Conservation (phyloP, 2,797 vertebrate species). For the Moxostoma hubbsi region DNA sequence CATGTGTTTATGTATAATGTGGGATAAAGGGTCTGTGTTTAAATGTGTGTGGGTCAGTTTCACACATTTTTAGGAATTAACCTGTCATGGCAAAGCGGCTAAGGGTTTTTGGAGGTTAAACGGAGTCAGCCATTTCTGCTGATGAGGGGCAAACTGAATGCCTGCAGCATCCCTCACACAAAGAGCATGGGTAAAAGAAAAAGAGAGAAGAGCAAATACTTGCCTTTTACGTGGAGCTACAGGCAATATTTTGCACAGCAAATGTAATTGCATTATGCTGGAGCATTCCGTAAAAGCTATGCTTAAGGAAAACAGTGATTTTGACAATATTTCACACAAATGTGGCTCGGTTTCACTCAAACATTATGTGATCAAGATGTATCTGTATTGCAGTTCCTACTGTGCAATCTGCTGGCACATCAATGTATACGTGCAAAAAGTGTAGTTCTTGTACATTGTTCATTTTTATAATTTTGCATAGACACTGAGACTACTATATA, state of each 20-base stretch:
- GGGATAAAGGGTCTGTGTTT: slow-evolving; percentile 16
- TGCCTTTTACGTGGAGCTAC: slow-evolving; percentile 25
- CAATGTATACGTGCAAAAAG: too few species aligned
- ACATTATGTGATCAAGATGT: too few species aligned
- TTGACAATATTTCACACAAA: not conserved
- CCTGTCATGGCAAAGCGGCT: slow-evolving; percentile 44
- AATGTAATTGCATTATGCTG: slow-evolving; percentile 35
- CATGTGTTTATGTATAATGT: slow-evolving; percentile 3
- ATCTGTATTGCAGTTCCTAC: too few species aligned
- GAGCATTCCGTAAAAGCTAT: slow-evolving; percentile 15
- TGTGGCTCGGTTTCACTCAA: too few species aligned
- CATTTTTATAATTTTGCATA: too few species aligned
- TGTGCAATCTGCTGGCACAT: too few species aligned
- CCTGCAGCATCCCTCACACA: slow-evolving; percentile 44
- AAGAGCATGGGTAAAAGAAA: slow-evolving; percentile 14
- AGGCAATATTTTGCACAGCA: slow-evolving; percentile 42
- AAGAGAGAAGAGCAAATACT: slow-evolving; percentile 17
- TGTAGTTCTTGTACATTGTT: too few species aligned
- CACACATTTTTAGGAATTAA: slow-evolving; percentile 46
- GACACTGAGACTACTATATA: too few species aligned
- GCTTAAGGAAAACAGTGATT: slow-evolving; percentile 22
- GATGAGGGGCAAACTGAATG: slow-evolving; percentile 54
- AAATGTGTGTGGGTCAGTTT: slow-evolving; percentile 42
- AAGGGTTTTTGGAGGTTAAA: slow-evolving; percentile 61
- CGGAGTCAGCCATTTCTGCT: slow-evolving; percentile 57